These are phyloP conservation scores for Okamejei kenojei DNA, from an alignment of 2,797 vertebrate species.

Conservation along the genomic window DNA sequence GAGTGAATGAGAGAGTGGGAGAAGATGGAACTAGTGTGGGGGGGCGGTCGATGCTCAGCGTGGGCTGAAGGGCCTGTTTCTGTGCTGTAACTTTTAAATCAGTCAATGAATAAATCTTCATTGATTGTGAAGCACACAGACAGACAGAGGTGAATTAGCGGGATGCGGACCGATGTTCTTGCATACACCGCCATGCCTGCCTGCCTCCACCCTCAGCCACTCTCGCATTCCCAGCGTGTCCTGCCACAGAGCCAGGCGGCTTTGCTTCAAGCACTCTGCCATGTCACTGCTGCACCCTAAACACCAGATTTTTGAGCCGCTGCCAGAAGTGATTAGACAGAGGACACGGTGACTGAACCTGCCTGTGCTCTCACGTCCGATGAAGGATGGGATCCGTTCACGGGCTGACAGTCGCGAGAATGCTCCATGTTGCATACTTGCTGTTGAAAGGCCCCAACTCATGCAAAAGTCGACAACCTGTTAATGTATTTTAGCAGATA, in stretches of 20 bases:
- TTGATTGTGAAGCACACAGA: too few relatives aligned
- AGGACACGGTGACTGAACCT: conserved; percentile 7
- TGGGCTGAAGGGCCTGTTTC: too few relatives aligned
- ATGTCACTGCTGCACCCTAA: neutral
- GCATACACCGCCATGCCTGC: too few relatives aligned
- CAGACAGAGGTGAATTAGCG: neutral
- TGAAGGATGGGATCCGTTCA: neutral
- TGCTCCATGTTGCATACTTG: neutral
- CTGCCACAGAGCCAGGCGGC: neutral
- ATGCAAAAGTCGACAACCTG: neutral
- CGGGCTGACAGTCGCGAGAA: neutral
- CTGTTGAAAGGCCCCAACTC: neutral
- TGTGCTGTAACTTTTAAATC: too few relatives aligned
- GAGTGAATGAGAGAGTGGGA: too few relatives aligned
- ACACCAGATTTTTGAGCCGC: neutral
- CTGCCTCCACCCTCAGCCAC: too few relatives aligned
- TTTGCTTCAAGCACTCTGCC: neutral
- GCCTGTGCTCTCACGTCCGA: neutral
- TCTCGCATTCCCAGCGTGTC: neutral
- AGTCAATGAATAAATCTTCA: neutral
- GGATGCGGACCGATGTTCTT: too few relatives aligned
- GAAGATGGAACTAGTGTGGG: too few relatives aligned
- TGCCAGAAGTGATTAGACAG: neutral
- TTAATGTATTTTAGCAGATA: neutral
- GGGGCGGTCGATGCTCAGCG: too few relatives aligned